Evolutionary conservation across 2,113 vertebrate species (phyloP).

Genomic region (Oophaga pumilio): DNA sequence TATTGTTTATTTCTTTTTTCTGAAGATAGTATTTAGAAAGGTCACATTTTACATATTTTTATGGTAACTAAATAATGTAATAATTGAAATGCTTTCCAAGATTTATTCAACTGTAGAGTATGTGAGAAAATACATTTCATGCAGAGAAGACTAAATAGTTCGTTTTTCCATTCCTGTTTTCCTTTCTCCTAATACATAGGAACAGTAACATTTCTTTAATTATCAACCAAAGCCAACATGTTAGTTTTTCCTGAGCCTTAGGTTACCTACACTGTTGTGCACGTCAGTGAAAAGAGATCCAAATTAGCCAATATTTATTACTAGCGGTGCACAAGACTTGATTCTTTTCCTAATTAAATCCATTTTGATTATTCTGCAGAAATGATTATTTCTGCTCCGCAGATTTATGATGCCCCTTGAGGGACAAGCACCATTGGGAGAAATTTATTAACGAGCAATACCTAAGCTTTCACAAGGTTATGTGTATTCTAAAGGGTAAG

Average conservation of each 20-base stretch:
- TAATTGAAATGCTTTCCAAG: no score
- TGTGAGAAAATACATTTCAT: no score
- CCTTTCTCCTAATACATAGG: background rate
- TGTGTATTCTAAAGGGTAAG: background rate
- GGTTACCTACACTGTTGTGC: background rate
- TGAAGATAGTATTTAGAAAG: no score
- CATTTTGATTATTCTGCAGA: slow-evolving; percentile 26
- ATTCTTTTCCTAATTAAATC: slow-evolving; percentile 23
- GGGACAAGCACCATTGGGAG: background rate
- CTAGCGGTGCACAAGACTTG: background rate
- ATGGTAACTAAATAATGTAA: no score
- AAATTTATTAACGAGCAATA: slow-evolving; percentile 7
- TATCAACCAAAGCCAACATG: background rate
- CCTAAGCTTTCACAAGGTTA: slow-evolving; percentile 8
- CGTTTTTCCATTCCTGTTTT: no score
- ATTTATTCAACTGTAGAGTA: no score
- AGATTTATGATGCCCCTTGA: background rate
- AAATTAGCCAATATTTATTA: slow-evolving; percentile 11
- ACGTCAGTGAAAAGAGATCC: background rate
- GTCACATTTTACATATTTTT: no score
- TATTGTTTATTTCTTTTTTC: no score
- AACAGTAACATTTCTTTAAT: background rate
- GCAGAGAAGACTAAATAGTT: no score
- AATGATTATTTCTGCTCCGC: background rate
- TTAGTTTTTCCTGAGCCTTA: background rate